Evolutionary conservation across 2,797 vertebrate genomes (phyloP).

Genomic region (Hylomyscus alleni): DNA sequence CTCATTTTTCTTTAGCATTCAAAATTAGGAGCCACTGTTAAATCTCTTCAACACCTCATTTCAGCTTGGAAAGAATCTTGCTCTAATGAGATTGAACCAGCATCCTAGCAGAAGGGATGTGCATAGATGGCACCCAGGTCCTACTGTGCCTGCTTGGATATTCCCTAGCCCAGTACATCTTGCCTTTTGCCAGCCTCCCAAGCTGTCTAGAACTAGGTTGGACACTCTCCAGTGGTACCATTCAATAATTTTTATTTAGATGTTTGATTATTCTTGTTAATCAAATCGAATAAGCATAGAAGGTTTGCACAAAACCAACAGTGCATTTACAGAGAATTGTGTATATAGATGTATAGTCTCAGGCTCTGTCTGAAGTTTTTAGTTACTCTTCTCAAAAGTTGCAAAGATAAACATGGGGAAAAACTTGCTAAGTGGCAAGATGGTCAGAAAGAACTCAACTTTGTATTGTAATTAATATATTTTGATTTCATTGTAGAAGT

Average conservation of each 20-base stretch:
- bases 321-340: conserved; percentile 75
- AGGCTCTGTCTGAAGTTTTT: conserved; percentile 56
- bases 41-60: neutral
- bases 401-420: neutral
- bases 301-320: conserved; percentile 82
- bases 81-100: conserved; percentile 61
- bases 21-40: conserved; percentile 16
- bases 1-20: neutral
- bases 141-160: conserved; percentile 73
- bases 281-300: conserved; percentile 83
- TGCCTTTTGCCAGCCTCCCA: conserved; percentile 85
- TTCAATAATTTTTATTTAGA: conserved; percentile 87
- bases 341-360: conserved; percentile 69
- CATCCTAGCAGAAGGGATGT: conserved; percentile 66
- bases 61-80: conserved; percentile 56
- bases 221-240: conserved; percentile 82
- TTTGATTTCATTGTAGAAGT: neutral
- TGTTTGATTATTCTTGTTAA: conserved; percentile 87
- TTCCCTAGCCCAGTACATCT: conserved; percentile 71
- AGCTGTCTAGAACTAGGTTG: conserved; percentile 81
- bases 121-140: conserved; percentile 70
- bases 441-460: neutral
- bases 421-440: conserved; percentile 4
- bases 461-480: neutral
- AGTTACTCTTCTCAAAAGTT: conserved; percentile 58